Percentiles rank a stretch among this genome's conserved stretches.
phyloP scores from a whole-genome alignment of 2,888 invertebrate species.

The Platerodrilus igneus region DNA sequence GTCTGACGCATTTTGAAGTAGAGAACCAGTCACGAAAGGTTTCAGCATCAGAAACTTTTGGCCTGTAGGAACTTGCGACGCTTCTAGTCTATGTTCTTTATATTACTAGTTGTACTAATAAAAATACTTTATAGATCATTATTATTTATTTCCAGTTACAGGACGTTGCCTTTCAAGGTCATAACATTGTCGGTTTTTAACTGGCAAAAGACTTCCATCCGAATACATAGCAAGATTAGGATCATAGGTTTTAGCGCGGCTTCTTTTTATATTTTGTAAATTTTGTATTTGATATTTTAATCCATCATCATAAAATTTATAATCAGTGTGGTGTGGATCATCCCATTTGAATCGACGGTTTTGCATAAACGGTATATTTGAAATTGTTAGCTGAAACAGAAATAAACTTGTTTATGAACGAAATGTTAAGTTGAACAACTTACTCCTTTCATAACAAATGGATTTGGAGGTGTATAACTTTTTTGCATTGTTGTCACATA shows the following conservation, averaged over 20 bases:
- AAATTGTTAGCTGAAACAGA: constrained; percentile 35
- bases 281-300: constrained; percentile 25
- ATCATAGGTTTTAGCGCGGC: constrained; percentile 29
- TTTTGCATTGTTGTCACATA: constrained; percentile 52
- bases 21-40: too few relatives aligned
- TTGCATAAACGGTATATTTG: constrained; percentile 33
- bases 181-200: constrained; percentile 20
- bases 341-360: constrained; percentile 31
- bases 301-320: constrained; percentile 38
- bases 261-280: constrained; percentile 26
- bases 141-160: too few relatives aligned
- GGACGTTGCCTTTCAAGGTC: too few relatives aligned
- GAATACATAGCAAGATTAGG: constrained; percentile 33
- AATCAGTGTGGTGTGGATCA: constrained; percentile 16
- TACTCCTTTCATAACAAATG: constrained; percentile 51
- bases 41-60: too few relatives aligned
- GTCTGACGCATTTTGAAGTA: too few relatives aligned
- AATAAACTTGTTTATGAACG: background rate
- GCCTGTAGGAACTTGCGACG: too few relatives aligned
- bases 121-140: too few relatives aligned
- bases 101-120: too few relatives aligned
- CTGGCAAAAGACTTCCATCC: constrained; percentile 29
- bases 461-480: constrained; percentile 52
- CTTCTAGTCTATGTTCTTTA: too few relatives aligned
- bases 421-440: too few relatives aligned